These are phyloP conservation scores for Eremobia ochroleuca DNA, from an alignment of 2,888 invertebrate genomes.

Conservation along the genomic window DNA sequence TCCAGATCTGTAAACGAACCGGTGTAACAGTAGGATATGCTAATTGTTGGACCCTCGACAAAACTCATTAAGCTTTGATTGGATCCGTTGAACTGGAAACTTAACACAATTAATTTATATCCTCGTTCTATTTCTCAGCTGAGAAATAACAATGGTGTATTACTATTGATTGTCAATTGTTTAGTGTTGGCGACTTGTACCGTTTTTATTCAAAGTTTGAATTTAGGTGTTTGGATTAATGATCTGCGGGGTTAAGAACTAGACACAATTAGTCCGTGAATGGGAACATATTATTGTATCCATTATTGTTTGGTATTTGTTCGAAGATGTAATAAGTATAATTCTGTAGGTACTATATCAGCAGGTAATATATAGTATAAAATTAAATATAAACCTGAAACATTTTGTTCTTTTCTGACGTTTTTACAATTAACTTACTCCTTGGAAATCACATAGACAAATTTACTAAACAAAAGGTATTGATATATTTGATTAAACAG, in stretches of 20 bases:
- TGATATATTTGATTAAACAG: too few species aligned
- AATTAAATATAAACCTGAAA: too few species aligned
- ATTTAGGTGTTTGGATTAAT: neutral
- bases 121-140: neutral
- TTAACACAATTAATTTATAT: constrained; percentile 38
- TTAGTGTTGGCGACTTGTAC: neutral
- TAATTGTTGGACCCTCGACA: constrained; percentile 1
- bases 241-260: neutral
- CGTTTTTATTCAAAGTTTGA: neutral
- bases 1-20: neutral
- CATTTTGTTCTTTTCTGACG: too few species aligned
- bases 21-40: constrained; percentile 5
- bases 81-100: constrained; percentile 41
- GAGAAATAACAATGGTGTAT: constrained; percentile 6
- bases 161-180: constrained; percentile 30
- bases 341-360: too few species aligned
- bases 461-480: too few species aligned
- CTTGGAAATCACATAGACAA: too few species aligned
- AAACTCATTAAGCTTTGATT: constrained; percentile 25
- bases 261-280: neutral
- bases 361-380: too few species aligned
- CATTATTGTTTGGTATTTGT: neutral
- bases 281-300: neutral
- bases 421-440: too few species aligned
- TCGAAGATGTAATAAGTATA: too few species aligned